Base-by-base conservation (phyloP, 1,140 invertebrate genomes). In the Lamellibrachia luymesi region DNA sequence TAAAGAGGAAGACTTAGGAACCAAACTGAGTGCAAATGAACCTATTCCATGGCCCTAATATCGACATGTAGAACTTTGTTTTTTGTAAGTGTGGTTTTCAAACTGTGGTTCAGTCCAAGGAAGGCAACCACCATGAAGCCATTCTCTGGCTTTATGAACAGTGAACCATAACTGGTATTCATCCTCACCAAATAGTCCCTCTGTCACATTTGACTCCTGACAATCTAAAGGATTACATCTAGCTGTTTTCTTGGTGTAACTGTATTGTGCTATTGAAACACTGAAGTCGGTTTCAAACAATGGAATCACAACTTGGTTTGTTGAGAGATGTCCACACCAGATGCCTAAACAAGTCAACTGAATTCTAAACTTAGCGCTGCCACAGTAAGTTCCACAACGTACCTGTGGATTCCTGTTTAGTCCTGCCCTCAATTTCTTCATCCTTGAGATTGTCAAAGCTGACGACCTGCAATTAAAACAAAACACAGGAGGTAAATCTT, bases 381-480 rank as follows among this genome's bases (percentile, higher is more conserved):
- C 38, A 38, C 38, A 6, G 13, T 2, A 80, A 4, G 17, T 17
- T 80, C 64, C 64, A 22, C 0, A 22, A 80, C 64, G 25, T 80
- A 80, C 64, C 64, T 80, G 64, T 80, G 8, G 64, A 80, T 89
- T 92, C 51, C 64, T 80, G 27, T 91, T 89, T 90, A 13, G 90
- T n/a, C 64, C 51, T 91, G 22, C 91, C 38, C 64, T 93, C 93
- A 52, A 94, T 92, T 25, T 95, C 95, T 95, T 99, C 98, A 96
- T 99, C 99, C 95, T 99, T 98, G 95, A 98, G 98, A 94, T 98
- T 98, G 93, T 97, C 97, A 97, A 99, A 99, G 97, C 98, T 99
- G 17, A 99, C 99, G 38, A 99, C 98, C 95, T 97, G 95, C 91
- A 50, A 90, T 25, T 25, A 93, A 38, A 56, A 93, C 64, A 27